Percentiles rank a stretch among this genome's conserved stretches.
phyloP scores from a whole-genome alignment of 2,113 vertebrate species.

The Potamarius usumacintae region DNA sequence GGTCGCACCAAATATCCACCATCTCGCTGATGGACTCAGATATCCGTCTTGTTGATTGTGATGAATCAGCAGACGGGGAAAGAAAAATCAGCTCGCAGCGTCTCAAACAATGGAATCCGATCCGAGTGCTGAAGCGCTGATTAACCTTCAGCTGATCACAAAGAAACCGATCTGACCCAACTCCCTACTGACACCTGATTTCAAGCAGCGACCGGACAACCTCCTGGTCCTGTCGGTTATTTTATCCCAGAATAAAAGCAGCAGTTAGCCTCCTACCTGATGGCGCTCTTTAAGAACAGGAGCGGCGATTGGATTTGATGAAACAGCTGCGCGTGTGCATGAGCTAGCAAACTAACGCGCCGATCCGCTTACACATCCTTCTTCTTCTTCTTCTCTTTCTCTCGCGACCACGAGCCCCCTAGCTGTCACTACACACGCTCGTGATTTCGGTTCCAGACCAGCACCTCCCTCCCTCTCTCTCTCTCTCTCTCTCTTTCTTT shows the following conservation, averaged over 20 bases:
- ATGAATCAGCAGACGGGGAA: slow-evolving; percentile 46
- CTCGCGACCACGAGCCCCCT: slow-evolving; percentile 60
- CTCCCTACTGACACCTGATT: background rate
- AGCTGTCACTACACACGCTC: slow-evolving; percentile 50
- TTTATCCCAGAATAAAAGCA: background rate
- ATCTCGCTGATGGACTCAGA: background rate
- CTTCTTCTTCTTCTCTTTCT: background rate
- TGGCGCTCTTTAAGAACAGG: slow-evolving; percentile 6
- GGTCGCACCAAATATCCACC: background rate
- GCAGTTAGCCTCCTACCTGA: slow-evolving; percentile 5
- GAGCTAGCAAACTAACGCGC: slow-evolving; percentile 63
- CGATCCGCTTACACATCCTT: slow-evolving; percentile 47
- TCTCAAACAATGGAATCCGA: slow-evolving; percentile 25
- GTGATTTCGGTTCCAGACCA: slow-evolving; percentile 27
- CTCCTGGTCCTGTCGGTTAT: background rate
- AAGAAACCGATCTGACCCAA: background rate
- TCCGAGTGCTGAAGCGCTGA: slow-evolving; percentile 6
- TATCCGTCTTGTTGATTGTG: slow-evolving; percentile 8
- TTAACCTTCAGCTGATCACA: slow-evolving; percentile 40
- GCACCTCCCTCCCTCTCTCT: background rate
- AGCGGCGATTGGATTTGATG: slow-evolving; percentile 59
- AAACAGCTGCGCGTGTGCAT: slow-evolving; percentile 69
- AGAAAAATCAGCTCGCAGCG: background rate
- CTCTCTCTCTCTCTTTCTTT: no score
- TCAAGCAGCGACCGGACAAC: background rate